phyloP scores from a whole-genome alignment of 1,140 invertebrate genomes.

The Polypedilum vanderplanki region DNA sequence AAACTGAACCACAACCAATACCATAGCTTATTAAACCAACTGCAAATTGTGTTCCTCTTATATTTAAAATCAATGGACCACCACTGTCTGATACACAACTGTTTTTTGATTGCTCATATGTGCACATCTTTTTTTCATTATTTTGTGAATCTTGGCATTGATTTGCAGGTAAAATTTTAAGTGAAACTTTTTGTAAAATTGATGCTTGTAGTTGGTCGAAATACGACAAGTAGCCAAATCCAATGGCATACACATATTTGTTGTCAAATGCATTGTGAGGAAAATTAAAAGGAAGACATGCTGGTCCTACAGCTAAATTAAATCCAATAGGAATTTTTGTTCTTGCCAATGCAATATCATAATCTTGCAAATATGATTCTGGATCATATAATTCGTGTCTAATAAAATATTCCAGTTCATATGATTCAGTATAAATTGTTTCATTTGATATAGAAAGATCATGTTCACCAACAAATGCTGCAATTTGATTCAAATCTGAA shows the following conservation, averaged over 20 bases:
- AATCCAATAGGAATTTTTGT: not conserved
- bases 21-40: not conserved
- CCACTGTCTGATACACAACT: not conserved
- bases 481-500: not conserved
- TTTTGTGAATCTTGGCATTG: not conserved
- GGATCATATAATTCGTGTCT: not conserved
- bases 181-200: constrained; percentile 13
- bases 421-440: constrained; percentile 2
- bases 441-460: not conserved
- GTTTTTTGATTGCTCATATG: not conserved
- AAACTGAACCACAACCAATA: not conserved
- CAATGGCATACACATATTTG: not conserved
- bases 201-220: not conserved
- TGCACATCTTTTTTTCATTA: not conserved
- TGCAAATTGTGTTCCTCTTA: not conserved
- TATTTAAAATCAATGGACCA: not conserved
- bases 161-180: not conserved
- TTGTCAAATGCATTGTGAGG: not conserved
- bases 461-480: not conserved
- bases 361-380: not conserved
- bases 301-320: not conserved
- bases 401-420: not conserved
- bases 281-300: constrained; percentile 16
- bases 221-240: not conserved
- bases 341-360: constrained; percentile 4